Percentiles rank a stretch among this genome's conserved stretches.
phyloP scores from a whole-genome alignment of 2,113 vertebrate genomes.

The Sceloporus tristichus region DNA sequence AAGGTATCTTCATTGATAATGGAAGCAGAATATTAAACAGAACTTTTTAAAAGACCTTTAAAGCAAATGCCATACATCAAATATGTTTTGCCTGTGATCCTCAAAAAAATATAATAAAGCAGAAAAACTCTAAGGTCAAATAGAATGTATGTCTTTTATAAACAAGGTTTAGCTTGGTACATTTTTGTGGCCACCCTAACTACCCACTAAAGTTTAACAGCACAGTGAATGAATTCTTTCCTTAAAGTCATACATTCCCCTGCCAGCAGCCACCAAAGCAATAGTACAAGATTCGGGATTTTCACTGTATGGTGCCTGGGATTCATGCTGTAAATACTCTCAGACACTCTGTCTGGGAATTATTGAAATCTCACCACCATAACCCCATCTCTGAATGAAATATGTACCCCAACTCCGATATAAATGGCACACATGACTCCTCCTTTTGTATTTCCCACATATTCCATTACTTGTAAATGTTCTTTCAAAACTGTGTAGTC shows the following conservation, averaged over 20 bases:
- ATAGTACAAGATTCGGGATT: not conserved
- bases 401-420: too few relatives aligned
- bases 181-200: too few relatives aligned
- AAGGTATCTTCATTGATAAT: constrained; percentile 28
- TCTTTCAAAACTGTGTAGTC: not conserved
- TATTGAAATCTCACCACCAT: not conserved
- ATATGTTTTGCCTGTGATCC: not conserved
- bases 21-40: not conserved
- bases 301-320: not conserved
- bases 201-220: not conserved
- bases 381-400: too few relatives aligned
- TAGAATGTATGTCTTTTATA: constrained; percentile 11
- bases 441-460: not conserved
- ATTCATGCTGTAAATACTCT: not conserved
- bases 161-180: not conserved
- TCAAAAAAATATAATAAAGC: not conserved
- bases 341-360: not conserved
- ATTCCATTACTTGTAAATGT: not conserved
- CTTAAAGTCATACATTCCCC: not conserved
- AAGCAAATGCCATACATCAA: not conserved
- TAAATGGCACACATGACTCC: too few relatives aligned
- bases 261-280: not conserved
- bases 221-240: not conserved
- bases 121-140: constrained; percentile 10
- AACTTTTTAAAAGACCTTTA: not conserved